phyloP scores from a whole-genome alignment of 2,888 invertebrate species.

The Eupithecia subfuscata region DNA sequence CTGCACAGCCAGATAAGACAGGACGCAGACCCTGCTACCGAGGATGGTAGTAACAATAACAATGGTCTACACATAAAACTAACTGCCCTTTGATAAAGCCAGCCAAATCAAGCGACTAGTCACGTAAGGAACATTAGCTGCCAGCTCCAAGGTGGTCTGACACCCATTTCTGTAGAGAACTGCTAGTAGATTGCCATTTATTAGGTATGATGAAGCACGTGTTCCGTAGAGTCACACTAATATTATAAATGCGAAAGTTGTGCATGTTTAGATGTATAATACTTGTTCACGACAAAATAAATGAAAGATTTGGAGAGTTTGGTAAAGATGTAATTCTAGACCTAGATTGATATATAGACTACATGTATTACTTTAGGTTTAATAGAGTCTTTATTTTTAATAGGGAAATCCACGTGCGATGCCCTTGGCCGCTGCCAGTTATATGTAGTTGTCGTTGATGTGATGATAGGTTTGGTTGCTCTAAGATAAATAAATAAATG shows the following conservation, averaged over 20 bases:
- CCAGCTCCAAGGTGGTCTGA: conserved; percentile 24
- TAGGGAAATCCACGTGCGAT: no score
- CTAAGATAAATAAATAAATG: no score
- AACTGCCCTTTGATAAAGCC: conserved; percentile 29
- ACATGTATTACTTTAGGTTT: no score
- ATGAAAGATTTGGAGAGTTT: background rate
- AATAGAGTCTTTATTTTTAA: no score
- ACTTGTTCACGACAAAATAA: background rate
- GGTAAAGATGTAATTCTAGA: background rate
- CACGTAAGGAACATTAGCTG: conserved; percentile 28
- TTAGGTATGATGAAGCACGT: background rate
- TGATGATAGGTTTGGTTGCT: no score
- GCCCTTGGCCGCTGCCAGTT: no score
- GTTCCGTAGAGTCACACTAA: background rate
- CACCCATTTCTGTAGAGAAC: conserved; percentile 20
- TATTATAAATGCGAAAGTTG: background rate
- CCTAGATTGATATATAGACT: background rate
- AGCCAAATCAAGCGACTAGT: conserved; percentile 18
- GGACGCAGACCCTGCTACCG: background rate
- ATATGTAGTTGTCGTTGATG: no score
- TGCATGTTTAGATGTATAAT: background rate
- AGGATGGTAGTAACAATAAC: conserved; percentile 7
- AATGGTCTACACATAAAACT: conserved; percentile 17
- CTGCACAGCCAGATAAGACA: background rate
- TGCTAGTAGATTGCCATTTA: background rate